Evolutionary conservation across 2,888 invertebrate genomes (phyloP).

Genomic region (Gortyna flavago): DNA sequence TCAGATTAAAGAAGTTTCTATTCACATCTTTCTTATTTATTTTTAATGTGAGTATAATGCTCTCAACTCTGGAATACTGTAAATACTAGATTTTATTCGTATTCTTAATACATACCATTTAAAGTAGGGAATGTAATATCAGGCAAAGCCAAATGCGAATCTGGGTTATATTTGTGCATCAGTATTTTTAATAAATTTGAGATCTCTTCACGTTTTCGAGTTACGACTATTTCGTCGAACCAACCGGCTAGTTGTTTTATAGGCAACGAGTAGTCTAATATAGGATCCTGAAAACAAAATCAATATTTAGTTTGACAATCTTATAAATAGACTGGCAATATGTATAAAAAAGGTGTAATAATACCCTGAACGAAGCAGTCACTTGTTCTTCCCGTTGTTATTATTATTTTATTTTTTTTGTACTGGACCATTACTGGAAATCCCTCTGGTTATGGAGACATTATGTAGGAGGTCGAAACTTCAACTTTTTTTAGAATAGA

Average conservation of each 20-base stretch:
- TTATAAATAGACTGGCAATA: neutral
- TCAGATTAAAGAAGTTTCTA: neutral
- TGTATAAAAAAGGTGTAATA: neutral
- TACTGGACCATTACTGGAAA: neutral
- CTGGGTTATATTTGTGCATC: constrained; percentile 93
- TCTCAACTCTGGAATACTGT: neutral
- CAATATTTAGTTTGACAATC: constrained; percentile 5
- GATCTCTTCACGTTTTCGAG: constrained; percentile 96
- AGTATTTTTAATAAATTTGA: constrained; percentile 93
- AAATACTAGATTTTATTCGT: neutral
- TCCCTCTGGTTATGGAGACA: neutral
- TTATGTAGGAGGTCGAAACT: neutral
- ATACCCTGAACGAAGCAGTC: neutral
- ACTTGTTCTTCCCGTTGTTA: neutral
- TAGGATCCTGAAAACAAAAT: constrained; percentile 92
- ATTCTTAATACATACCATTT: constrained; percentile 88
- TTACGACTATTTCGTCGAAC: constrained; percentile 96
- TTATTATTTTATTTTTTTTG: neutral
- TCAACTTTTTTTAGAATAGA: no score
- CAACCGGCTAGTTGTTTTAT: constrained; percentile 95
- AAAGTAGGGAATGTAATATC: constrained; percentile 94
- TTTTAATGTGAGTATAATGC: no score
- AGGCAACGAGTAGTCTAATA: constrained; percentile 95
- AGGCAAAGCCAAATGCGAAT: constrained; percentile 92
- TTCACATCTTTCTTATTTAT: neutral